phyloP scores from a whole-genome alignment of 2,888 invertebrate genomes.

The Noctua janthe region DNA sequence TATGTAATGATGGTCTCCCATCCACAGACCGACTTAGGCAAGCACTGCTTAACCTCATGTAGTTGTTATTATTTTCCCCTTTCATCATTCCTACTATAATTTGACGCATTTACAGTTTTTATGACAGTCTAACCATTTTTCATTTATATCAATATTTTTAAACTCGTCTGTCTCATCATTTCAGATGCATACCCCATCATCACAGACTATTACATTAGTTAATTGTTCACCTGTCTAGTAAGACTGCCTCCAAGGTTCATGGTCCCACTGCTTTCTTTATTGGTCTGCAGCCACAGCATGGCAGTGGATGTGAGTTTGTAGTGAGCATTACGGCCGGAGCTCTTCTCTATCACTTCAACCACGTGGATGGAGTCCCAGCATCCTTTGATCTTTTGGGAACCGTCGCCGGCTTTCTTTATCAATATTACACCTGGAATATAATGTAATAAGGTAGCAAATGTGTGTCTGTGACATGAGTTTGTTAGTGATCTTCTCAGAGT shows the following conservation, averaged over 20 bases:
- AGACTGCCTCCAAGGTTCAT: slow-evolving; percentile 99
- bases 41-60: not conserved
- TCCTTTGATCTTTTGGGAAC: slow-evolving; percentile 99
- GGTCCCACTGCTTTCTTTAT: slow-evolving; percentile 98
- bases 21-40: not conserved
- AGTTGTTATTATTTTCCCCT: not conserved
- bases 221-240: slow-evolving; percentile 95
- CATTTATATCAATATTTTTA: not conserved
- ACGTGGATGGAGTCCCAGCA: slow-evolving; percentile 99
- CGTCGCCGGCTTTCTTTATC: slow-evolving; percentile 99
- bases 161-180: not conserved
- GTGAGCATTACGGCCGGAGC: slow-evolving; percentile 97
- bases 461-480: not conserved
- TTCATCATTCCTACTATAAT: not conserved
- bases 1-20: too few relatives aligned
- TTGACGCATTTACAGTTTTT: not conserved
- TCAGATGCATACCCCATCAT: not conserved
- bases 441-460: not conserved
- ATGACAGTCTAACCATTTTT: not conserved
- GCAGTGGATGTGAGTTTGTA: slow-evolving; percentile 99
- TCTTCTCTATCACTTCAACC: slow-evolving; percentile 99
- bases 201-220: not conserved
- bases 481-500: not conserved
- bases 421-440: slow-evolving; percentile 95
- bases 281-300: slow-evolving; percentile 99